These are phyloP conservation scores for Aleiodes leptofemur DNA, from an alignment of 2,888 invertebrate genomes.

Conservation along the genomic window DNA sequence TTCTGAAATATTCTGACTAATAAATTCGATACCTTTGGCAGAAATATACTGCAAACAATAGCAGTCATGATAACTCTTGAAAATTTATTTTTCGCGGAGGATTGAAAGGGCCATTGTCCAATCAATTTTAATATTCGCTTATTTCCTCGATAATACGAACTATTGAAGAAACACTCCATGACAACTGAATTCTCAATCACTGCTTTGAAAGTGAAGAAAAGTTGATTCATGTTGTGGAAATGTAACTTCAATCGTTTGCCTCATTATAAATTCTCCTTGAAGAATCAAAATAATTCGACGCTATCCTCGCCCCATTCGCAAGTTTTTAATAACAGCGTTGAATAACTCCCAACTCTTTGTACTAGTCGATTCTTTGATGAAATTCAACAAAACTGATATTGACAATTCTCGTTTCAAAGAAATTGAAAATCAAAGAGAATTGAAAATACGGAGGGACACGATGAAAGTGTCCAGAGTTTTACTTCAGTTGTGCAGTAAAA, in stretches of 20 bases:
- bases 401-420: no score
- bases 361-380: no score
- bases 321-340: no score
- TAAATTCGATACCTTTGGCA: not conserved
- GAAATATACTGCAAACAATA: not conserved
- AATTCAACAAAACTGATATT: no score
- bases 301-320: no score
- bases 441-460: no score
- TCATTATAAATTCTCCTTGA: not conserved
- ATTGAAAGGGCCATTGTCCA: constrained; percentile 4
- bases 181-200: not conserved
- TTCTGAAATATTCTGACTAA: not conserved
- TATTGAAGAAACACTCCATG: not conserved
- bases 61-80: not conserved
- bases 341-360: no score
- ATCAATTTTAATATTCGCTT: not conserved
- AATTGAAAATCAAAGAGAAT: no score
- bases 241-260: no score
- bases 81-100: not conserved
- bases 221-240: no score
- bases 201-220: not conserved
- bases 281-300: not conserved
- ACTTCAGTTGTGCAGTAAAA: no score
- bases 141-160: not conserved
- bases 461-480: no score